Evolutionary conservation across 1,140 invertebrate genomes (phyloP).

Genomic region (Arion vulgaris): DNA sequence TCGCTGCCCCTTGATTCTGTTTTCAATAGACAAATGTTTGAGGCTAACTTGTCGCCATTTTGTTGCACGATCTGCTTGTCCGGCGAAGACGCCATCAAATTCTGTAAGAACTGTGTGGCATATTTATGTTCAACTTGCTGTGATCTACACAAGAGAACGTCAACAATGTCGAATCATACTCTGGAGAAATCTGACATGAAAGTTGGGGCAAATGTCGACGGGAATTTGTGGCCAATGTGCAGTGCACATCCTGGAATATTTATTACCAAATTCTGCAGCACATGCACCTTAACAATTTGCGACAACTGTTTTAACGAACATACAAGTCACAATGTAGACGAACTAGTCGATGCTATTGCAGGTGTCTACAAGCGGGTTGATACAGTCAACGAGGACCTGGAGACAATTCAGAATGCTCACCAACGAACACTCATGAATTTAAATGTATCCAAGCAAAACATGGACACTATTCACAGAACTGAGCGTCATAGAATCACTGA

Average conservation of each 20-base stretch:
- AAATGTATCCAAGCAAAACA: neutral
- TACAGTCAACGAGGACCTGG: neutral
- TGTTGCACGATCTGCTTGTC: constrained; percentile 2
- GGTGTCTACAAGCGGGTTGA: neutral
- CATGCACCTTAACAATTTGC: neutral
- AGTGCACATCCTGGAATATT: neutral
- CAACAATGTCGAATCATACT: neutral
- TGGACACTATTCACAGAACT: neutral
- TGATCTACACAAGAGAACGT: neutral
- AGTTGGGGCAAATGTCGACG: neutral
- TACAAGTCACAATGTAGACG: neutral
- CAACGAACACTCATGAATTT: neutral
- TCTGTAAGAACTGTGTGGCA: constrained; percentile 3
- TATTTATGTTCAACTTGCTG: neutral
- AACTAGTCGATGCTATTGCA: neutral
- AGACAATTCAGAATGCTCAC: neutral
- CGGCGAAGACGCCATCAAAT: neutral
- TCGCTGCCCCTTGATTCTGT: neutral
- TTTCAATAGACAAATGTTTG: neutral
- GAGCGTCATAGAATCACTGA: neutral
- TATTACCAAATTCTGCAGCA: neutral
- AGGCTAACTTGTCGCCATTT: constrained; percentile 16
- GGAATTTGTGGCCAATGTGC: neutral
- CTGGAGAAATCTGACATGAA: neutral
- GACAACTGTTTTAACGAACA: neutral